phyloP scores from a whole-genome alignment of 2,797 vertebrate species.

The Enteromius argenteus region DNA sequence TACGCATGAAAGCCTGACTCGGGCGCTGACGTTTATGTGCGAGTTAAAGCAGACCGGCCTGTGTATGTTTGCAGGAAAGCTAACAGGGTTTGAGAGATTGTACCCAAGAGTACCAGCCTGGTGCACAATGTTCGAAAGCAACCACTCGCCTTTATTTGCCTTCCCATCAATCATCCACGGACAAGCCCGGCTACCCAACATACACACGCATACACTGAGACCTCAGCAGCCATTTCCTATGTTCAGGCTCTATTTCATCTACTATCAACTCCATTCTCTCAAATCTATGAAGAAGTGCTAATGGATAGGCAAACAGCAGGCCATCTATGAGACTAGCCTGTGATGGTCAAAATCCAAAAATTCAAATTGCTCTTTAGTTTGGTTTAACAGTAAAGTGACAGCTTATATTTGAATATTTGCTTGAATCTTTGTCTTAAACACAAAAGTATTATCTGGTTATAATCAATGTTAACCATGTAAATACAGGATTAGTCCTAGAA shows the following conservation, averaged over 20 bases:
- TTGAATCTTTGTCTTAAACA: background rate
- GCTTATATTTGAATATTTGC: background rate
- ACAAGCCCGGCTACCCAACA: constrained; percentile 21
- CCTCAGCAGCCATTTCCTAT: constrained; percentile 33
- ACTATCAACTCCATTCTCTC: constrained; percentile 17
- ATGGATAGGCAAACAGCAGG: constrained; percentile 38
- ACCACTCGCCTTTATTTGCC: constrained; percentile 63
- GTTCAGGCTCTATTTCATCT: constrained; percentile 26
- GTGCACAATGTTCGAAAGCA: constrained; percentile 44
- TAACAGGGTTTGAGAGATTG: constrained; percentile 54
- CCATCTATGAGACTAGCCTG: background rate
- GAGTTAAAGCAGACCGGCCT: constrained; percentile 16
- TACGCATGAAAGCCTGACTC: background rate
- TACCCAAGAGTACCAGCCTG: constrained; percentile 47
- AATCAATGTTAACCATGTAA: background rate
- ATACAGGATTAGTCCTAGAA: background rate
- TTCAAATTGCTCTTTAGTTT: background rate
- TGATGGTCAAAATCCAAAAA: background rate
- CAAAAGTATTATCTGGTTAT: background rate
- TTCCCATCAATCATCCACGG: constrained; percentile 58
- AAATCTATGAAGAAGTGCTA: constrained; percentile 15
- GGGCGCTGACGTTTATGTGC: constrained; percentile 5
- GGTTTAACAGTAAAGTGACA: background rate
- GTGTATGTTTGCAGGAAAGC: constrained; percentile 32
- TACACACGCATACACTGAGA: constrained; percentile 7